Conservation (phyloP, 92 coral and sea anemone genomes). For the Phenganax subtilis region DNA sequence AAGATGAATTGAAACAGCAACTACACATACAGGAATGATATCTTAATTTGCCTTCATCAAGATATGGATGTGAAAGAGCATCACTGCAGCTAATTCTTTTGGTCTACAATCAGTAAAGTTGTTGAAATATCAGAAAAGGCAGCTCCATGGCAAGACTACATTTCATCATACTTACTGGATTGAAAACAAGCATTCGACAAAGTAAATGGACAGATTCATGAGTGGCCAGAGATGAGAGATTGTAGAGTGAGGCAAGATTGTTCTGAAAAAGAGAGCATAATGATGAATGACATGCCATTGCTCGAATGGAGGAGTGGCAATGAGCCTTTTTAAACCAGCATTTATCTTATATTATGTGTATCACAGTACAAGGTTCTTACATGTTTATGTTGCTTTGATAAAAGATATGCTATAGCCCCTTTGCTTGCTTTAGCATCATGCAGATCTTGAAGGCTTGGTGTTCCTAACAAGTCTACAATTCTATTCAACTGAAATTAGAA, state of each 20-base stretch:
- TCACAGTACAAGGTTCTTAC: slow-evolving; percentile 45
- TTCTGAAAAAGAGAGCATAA: slow-evolving; percentile 48
- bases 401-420: slow-evolving; percentile 87
- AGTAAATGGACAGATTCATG: slow-evolving; percentile 93
- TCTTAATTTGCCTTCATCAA: slow-evolving; percentile 92
- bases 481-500: slow-evolving; percentile 61
- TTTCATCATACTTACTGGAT: slow-evolving; percentile 65
- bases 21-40: slow-evolving; percentile 98
- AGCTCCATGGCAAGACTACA: too few relatives aligned
- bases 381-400: slow-evolving; percentile 82
- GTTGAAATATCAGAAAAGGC: neutral
- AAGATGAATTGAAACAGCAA: slow-evolving; percentile 86
- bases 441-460: slow-evolving; percentile 83
- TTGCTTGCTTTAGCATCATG: slow-evolving; percentile 88
- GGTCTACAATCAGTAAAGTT: slow-evolving; percentile 49
- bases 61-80: slow-evolving; percentile 94
- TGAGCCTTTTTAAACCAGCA: too few relatives aligned
- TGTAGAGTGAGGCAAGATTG: slow-evolving; percentile 71
- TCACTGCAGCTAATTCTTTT: slow-evolving; percentile 89
- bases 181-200: slow-evolving; percentile 92
- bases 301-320: neutral
- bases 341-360: too few relatives aligned
- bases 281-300: neutral
- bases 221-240: slow-evolving; percentile 84
- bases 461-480: slow-evolving; percentile 82